phyloP scores from a whole-genome alignment of 64 coral and sea anemone species.

The Platygyra sinensis region DNA sequence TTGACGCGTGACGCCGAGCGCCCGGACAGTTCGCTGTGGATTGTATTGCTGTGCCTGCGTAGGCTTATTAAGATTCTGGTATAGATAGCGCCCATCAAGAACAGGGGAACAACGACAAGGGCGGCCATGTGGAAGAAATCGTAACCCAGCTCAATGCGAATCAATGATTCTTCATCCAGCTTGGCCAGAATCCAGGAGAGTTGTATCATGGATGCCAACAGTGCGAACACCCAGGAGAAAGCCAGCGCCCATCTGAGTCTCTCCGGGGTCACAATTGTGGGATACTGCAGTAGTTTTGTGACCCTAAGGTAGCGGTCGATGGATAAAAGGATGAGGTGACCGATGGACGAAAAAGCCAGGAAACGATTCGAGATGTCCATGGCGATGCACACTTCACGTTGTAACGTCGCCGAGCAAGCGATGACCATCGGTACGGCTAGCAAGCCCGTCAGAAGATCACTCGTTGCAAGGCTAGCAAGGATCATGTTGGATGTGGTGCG shows the following conservation, averaged over 20 bases:
- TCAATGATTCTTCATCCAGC: neutral
- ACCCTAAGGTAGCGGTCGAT: conserved; percentile 61
- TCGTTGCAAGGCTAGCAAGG: conserved; percentile 44
- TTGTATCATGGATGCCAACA: conserved; percentile 33
- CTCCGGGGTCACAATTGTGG: conserved; percentile 26
- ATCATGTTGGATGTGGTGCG: conserved; percentile 53
- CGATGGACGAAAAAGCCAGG: conserved; percentile 60
- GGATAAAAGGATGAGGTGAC: conserved; percentile 40
- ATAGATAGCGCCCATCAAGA: conserved; percentile 25
- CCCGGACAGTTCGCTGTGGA: conserved; percentile 3
- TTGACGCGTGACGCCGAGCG: neutral
- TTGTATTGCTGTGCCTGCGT: conserved; percentile 36
- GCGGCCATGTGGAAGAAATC: conserved; percentile 15
- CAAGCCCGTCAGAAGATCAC: conserved; percentile 57
- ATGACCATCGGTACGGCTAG: conserved; percentile 43
- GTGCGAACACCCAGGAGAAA: conserved; percentile 38
- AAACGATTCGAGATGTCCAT: conserved; percentile 65
- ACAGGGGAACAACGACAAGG: conserved; percentile 26
- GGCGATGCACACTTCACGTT: conserved; percentile 5
- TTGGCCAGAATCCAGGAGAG: conserved; percentile 39
- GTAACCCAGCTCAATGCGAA: conserved; percentile 44
- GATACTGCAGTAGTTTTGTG: conserved; percentile 48
- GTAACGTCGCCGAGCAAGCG: conserved; percentile 1
- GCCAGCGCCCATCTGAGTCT: neutral
- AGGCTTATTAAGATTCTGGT: conserved; percentile 42